Base-by-base conservation (phyloP, 2,797 vertebrate genomes). In the Pteropus rufus region DNA sequence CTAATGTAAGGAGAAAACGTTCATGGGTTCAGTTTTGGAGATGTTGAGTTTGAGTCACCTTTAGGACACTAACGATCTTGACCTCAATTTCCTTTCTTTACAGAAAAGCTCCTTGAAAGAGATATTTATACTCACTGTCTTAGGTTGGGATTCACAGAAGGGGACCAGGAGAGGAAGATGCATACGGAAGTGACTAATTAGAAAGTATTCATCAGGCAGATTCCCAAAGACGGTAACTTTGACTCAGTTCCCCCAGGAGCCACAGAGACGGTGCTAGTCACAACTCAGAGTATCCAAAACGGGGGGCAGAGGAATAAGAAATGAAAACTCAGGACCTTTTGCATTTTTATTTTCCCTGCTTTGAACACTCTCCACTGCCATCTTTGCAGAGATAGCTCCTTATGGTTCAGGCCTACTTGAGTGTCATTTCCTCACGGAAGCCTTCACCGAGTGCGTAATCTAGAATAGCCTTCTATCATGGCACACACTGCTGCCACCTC, bases 1-100 rank as follows among this genome's bases (percentile, higher is more conserved):
- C 29, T 76, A 90, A 73, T 67, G 34, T 81, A 58, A 90, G 41
- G 54, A 92, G 75, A 83, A 94, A 93, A 83, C 83, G 52, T 85
- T 65, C 82, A 76, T 86, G 26, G 70, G 10, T 41, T 89, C 73
- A 62, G n/a, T 41, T 79, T 91, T 72, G 60, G 60, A 89, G 91
- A 91, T 86, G 39, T 46, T 96, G 89, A 72, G 1, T 89, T 69
- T 81, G 77, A 54, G 54, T 76, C 76, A 49, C 26, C 67, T 64
- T 15, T 86, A 52, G 26, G 39, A 93, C 58, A 91, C 83, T 76
- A 90, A 84, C 84, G 29, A 85, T 39, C 23, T 44, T 90, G 34
- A 79, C 72, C 44, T 21, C 34, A 39, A 85, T 91, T 88, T 90
- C 46, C 24, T 91, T 90, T 84, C 41, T 88, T 83, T 83, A 88